Conservation (phyloP, 2,113 vertebrate species). For the Ailurus styani region DNA sequence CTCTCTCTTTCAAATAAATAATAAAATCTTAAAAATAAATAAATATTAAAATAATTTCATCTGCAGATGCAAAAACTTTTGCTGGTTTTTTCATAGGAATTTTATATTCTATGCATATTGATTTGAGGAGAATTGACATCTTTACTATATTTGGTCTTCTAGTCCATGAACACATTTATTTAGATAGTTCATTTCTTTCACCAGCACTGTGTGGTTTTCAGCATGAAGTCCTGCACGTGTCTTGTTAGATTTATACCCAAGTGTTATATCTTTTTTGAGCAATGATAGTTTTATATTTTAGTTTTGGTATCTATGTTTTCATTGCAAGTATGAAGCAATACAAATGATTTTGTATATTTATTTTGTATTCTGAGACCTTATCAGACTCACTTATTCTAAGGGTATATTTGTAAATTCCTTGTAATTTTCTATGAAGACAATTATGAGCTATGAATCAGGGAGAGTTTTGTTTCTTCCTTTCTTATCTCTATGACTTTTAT, state of each 20-base stretch:
- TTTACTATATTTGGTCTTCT: neutral
- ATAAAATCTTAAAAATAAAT: too few relatives aligned
- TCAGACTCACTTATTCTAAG: neutral
- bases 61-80: neutral
- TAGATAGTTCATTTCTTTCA: neutral
- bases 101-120: neutral
- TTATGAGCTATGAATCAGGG: neutral
- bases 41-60: neutral
- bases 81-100: neutral
- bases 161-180: neutral
- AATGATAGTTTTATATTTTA: neutral
- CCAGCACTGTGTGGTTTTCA: neutral
- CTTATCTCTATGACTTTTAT: neutral
- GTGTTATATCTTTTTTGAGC: neutral
- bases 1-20: neutral
- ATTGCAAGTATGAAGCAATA: neutral
- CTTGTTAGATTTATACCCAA: neutral
- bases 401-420: neutral
- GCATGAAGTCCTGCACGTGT: neutral
- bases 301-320: neutral
- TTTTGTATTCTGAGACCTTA: neutral
- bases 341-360: neutral
- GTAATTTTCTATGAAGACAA: neutral
- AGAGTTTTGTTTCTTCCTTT: neutral
- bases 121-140: neutral